phyloP scores from a whole-genome alignment of 2,113 vertebrate genomes.

The Elephas maximus region DNA sequence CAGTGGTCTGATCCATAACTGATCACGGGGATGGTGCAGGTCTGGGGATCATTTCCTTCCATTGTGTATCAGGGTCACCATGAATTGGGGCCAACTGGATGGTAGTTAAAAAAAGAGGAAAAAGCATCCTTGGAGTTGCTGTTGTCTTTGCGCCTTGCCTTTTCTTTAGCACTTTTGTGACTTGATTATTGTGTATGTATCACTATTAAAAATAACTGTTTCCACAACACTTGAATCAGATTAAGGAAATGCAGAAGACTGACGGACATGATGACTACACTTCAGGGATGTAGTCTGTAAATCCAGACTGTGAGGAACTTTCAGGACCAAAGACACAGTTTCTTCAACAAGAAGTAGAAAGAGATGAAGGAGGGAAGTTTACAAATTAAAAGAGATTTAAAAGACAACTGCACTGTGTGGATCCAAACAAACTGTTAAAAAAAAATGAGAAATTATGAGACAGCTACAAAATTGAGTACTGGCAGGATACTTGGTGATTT shows the following conservation, averaged over 20 bases:
- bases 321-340: not conserved
- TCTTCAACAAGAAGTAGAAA: not conserved
- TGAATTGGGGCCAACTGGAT: not conserved
- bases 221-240: not conserved
- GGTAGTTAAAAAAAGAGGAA: not conserved
- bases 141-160: not conserved
- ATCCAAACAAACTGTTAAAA: not conserved
- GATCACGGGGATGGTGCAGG: not conserved
- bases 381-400: not conserved
- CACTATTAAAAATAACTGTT: not conserved
- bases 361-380: not conserved
- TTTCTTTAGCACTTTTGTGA: not conserved
- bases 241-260: not conserved
- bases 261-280: not conserved
- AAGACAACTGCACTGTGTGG: not conserved
- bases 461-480: not conserved
- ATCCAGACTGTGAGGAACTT: not conserved
- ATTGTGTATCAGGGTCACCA: not conserved
- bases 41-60: not conserved
- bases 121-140: not conserved
- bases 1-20: not conserved
- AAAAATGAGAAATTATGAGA: not conserved
- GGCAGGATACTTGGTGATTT: not conserved
- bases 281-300: not conserved
- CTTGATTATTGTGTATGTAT: not conserved